A percentile compares a stretch with the other conserved stretches of the same genome.
These are phyloP conservation scores for Crossocerus cetratus DNA, from an alignment of 2,888 invertebrate species.

Conservation along the genomic window DNA sequence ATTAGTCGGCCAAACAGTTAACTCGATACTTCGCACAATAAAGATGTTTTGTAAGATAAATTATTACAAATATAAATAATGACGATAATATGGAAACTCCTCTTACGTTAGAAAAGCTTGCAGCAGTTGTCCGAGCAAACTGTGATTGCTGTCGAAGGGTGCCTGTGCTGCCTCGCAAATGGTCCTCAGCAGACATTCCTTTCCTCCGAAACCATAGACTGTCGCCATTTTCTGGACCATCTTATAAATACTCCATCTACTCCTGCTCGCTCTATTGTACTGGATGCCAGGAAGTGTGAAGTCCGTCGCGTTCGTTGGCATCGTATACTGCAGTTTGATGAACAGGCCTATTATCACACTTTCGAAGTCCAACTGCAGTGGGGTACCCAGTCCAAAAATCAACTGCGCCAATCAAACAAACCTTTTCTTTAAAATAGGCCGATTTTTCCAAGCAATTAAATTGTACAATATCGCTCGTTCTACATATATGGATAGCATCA, in stretches of 20 bases:
- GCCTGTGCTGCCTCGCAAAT: constrained; percentile 87
- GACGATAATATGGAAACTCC: neutral
- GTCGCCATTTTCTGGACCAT: constrained; percentile 80
- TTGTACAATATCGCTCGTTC: too few relatives aligned
- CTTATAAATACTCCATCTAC: constrained; percentile 83
- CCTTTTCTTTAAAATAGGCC: too few relatives aligned
- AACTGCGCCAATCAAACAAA: constrained; percentile 59
- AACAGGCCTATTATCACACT: constrained; percentile 76
- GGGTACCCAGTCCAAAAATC: constrained; percentile 76
- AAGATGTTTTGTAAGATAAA: too few relatives aligned
- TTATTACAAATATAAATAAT: neutral
- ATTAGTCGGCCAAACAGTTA: too few relatives aligned
- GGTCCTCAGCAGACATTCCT: constrained; percentile 85
- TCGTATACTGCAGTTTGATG: constrained; percentile 72
- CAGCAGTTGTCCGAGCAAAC: constrained; percentile 85
- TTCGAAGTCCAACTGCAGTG: constrained; percentile 73
- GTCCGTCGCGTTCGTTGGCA: constrained; percentile 74
- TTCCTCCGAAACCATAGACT: constrained; percentile 71
- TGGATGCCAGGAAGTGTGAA: constrained; percentile 71
- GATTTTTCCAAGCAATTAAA: too few relatives aligned
- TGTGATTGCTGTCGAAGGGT: constrained; percentile 84
- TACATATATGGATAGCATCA: too few relatives aligned
- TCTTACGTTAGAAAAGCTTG: constrained; percentile 84
- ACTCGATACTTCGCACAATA: too few relatives aligned
- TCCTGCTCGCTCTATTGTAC: constrained; percentile 60